A percentile compares a stretch with the other conserved stretches of the same genome.
phyloP scores from a whole-genome alignment of 2,113 vertebrate genomes.

The Protobothrops flavoviridis region DNA sequence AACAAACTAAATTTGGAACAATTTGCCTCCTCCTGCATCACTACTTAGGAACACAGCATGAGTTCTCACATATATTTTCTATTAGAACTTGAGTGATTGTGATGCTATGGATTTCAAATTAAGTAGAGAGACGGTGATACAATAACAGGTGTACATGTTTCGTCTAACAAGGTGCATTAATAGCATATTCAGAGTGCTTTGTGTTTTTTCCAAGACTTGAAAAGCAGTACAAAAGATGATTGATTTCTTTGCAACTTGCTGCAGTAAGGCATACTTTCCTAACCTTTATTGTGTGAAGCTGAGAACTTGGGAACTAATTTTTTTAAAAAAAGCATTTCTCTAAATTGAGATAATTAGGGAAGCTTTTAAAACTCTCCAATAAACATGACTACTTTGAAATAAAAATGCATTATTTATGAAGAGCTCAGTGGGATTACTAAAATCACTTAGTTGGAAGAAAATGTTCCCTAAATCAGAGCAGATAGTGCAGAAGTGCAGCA shows the following conservation, averaged over 20 bases:
- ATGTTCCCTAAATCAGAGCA: constrained; percentile 15
- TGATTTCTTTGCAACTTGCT: not conserved
- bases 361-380: constrained; percentile 9
- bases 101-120: fast-evolving
- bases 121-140: not conserved
- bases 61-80: not conserved
- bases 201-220: not conserved
- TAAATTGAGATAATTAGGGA: constrained; percentile 17
- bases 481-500: not conserved
- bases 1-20: not conserved
- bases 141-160: fast-evolving
- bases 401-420: constrained; percentile 3
- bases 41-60: not conserved
- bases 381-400: not conserved
- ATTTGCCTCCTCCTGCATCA: not conserved
- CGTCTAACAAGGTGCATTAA: not conserved
- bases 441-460: constrained; percentile 18
- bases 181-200: not conserved
- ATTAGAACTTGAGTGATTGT: fast-evolving
- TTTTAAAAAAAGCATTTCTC: not conserved
- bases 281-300: not conserved
- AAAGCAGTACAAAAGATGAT: not conserved
- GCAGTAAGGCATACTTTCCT: fast-evolving
- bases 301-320: constrained; percentile 16
- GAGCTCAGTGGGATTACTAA: not conserved